Conservation (phyloP, 37 sponge, comb jelly and placozoan genomes). For the Chondrosia reniformis region DNA sequence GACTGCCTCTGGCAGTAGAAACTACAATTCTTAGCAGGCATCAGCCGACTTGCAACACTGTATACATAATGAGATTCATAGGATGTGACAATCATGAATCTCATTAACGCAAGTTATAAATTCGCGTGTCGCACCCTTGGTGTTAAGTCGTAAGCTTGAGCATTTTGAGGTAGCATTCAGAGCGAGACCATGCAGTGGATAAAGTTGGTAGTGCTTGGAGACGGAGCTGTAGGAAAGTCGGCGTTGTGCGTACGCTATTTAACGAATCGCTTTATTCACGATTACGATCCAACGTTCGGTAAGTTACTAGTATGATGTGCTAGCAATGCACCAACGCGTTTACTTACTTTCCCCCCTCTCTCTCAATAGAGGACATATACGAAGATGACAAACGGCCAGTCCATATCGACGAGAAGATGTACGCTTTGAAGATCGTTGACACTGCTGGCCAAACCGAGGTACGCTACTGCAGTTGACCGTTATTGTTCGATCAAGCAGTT, state of each 20-base stretch:
- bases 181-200: conserved; percentile 6
- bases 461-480: background rate
- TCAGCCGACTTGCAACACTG: too few relatives aligned
- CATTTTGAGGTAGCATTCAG: too few relatives aligned
- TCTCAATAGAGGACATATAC: conserved; percentile 9
- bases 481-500: background rate
- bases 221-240: conserved; percentile 71
- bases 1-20: too few relatives aligned
- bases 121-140: too few relatives aligned
- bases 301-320: background rate
- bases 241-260: conserved; percentile 49
- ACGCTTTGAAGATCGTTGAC: conserved; percentile 31
- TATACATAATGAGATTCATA: too few relatives aligned
- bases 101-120: too few relatives aligned
- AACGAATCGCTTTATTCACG: conserved; percentile 58
- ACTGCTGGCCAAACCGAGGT: conserved; percentile 43
- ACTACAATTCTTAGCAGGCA: too few relatives aligned
- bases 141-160: too few relatives aligned
- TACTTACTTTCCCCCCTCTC: background rate
- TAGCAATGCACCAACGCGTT: background rate
- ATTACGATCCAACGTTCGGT: conserved; percentile 60
- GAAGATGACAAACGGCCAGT: conserved; percentile 18
- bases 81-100: too few relatives aligned
- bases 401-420: conserved; percentile 6
- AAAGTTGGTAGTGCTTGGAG: conserved; percentile 39